phyloP scores from a whole-genome alignment of 2,888 invertebrate genomes.

The Tridacna gigas region DNA sequence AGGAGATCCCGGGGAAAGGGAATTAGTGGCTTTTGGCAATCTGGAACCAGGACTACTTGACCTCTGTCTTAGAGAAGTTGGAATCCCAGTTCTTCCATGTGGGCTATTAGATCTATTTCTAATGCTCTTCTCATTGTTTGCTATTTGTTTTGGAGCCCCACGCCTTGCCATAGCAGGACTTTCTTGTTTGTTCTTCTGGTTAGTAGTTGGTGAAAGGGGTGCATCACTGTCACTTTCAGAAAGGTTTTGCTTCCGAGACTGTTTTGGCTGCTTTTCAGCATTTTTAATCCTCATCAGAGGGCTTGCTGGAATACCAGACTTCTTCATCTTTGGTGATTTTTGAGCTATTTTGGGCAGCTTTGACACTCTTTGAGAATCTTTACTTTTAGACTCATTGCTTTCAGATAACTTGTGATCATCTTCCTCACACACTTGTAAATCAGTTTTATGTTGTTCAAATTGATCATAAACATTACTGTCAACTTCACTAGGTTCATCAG shows the following conservation, averaged over 20 bases:
- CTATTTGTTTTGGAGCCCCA: constrained; percentile 37
- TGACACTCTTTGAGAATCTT: constrained; percentile 37
- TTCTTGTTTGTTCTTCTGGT: constrained; percentile 42
- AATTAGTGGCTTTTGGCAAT: constrained; percentile 27
- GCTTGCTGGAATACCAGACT: constrained; percentile 58
- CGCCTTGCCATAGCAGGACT: constrained; percentile 46
- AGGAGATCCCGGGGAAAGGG: constrained; percentile 23
- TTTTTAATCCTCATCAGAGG: constrained; percentile 51
- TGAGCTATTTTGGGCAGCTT: constrained; percentile 57
- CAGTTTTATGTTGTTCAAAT: background rate
- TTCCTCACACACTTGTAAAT: background rate
- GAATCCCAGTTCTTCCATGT: constrained; percentile 55
- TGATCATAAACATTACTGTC: background rate
- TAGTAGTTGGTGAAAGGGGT: constrained; percentile 34
- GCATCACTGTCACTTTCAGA: constrained; percentile 54
- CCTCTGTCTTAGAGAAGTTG: constrained; percentile 44
- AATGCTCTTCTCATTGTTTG: constrained; percentile 41
- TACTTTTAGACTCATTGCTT: constrained; percentile 35
- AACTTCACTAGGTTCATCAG: constrained; percentile 12
- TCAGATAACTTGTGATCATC: constrained; percentile 19
- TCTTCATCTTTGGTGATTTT: constrained; percentile 54
- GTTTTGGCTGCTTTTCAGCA: constrained; percentile 33
- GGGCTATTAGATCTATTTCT: constrained; percentile 64
- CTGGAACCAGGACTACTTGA: constrained; percentile 58
- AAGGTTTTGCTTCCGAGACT: constrained; percentile 19